Conservation (phyloP, 2,888 invertebrate species). For the Agonopterix arenella region DNA sequence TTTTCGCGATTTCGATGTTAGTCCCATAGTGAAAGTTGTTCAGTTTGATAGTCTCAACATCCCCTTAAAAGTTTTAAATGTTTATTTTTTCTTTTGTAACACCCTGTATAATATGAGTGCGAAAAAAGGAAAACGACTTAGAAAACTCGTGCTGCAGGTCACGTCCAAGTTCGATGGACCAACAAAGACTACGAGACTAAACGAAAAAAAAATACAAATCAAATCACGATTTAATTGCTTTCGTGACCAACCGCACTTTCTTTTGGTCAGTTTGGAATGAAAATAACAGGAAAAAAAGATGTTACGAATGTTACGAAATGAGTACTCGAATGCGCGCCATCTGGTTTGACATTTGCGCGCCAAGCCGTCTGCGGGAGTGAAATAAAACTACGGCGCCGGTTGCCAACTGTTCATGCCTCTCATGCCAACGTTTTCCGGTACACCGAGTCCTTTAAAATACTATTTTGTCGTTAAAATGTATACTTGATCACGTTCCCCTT, state of each 20-base stretch:
- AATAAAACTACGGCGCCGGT: slow-evolving; percentile 1
- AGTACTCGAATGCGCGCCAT: slow-evolving; percentile 24
- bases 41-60: too few relatives aligned
- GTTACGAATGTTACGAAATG: slow-evolving; percentile 22
- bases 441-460: background rate
- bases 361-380: slow-evolving; percentile 51
- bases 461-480: slow-evolving; percentile 12
- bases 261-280: slow-evolving; percentile 26
- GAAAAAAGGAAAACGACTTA: too few relatives aligned
- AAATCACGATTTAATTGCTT: slow-evolving; percentile 43
- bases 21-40: too few relatives aligned
- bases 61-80: too few relatives aligned
- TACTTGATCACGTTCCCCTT: slow-evolving; percentile 53
- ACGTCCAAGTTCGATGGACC: slow-evolving; percentile 24
- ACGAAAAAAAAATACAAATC: slow-evolving; percentile 25
- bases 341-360: slow-evolving; percentile 58
- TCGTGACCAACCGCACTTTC: slow-evolving; percentile 47
- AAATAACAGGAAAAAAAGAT: slow-evolving; percentile 21
- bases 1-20: too few relatives aligned
- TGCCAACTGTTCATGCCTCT: slow-evolving; percentile 1
- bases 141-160: slow-evolving; percentile 1
- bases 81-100: too few relatives aligned
- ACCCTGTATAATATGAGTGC: too few relatives aligned
- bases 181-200: too few relatives aligned
- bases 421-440: background rate